These are phyloP conservation scores for Trachelipus rathkii DNA, from an alignment of 1,140 invertebrate species.

Conservation along the genomic window DNA sequence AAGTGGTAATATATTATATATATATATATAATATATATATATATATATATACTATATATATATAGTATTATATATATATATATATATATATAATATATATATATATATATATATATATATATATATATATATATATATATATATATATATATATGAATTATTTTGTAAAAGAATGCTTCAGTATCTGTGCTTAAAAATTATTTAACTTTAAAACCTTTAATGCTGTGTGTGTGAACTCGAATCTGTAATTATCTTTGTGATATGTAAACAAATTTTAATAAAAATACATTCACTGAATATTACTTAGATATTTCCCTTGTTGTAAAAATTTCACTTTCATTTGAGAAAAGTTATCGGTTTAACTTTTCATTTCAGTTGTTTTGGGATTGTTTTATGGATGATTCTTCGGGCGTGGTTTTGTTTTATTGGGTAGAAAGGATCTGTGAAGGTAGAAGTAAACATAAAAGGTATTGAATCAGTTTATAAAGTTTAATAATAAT, in stretches of 20 bases:
- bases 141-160: conserved; percentile 12
- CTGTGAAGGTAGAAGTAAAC: too few species aligned
- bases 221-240: background rate
- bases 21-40: conserved; percentile 1
- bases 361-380: too few species aligned
- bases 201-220: background rate
- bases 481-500: too few species aligned
- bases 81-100: conserved; percentile 17
- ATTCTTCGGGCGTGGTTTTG: too few species aligned
- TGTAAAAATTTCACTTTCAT: too few species aligned
- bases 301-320: too few species aligned
- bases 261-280: conserved; percentile 12
- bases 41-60: conserved; percentile 11
- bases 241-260: conserved; percentile 8
- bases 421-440: too few species aligned
- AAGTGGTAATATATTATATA: background rate
- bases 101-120: conserved; percentile 7
- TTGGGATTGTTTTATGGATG: too few species aligned
- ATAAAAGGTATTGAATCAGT: too few species aligned
- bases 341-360: too few species aligned
- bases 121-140: conserved; percentile 10
- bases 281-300: background rate
- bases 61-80: conserved; percentile 1
- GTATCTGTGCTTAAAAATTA: background rate
- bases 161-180: background rate